A percentile compares a stretch with the other conserved stretches of the same genome.
phyloP scores from a whole-genome alignment of 1,140 invertebrate genomes.

The Chironomus striatipennis region DNA sequence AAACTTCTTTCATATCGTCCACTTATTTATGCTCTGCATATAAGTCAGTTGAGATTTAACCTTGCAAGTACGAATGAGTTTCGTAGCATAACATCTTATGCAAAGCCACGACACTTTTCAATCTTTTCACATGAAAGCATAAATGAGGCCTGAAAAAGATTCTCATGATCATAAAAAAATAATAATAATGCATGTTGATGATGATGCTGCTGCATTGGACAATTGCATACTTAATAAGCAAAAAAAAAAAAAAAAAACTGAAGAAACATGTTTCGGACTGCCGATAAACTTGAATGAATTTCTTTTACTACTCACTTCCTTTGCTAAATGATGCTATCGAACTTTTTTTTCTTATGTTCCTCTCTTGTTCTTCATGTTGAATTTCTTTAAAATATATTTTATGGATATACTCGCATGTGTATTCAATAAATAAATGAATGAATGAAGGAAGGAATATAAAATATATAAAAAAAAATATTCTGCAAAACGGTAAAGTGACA shows the following conservation, averaged over 20 bases:
- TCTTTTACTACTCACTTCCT: conserved; percentile 7
- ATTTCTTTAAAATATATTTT: neutral
- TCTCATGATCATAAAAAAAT: neutral
- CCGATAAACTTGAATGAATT: conserved; percentile 2
- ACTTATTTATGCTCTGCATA: neutral
- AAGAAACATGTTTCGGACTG: neutral
- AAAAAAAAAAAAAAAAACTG: neutral
- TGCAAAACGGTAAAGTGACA: conserved; percentile 19
- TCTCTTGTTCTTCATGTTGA: neutral
- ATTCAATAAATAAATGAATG: no score
- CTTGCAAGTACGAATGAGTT: neutral
- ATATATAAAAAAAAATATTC: neutral
- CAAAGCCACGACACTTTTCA: neutral
- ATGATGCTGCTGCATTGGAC: neutral
- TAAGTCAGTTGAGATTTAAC: neutral
- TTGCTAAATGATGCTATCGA: conserved; percentile 21
- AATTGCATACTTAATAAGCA: neutral
- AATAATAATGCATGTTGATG: neutral
- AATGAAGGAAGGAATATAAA: no score
- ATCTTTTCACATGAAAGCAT: neutral
- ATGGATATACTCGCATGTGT: no score
- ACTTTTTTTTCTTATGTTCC: neutral
- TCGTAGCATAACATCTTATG: neutral
- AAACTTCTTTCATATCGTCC: neutral
- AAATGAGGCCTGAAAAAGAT: neutral